Evolutionary conservation across 2,113 vertebrate species (phyloP).

Genomic region (Apistogramma diplotaenia): DNA sequence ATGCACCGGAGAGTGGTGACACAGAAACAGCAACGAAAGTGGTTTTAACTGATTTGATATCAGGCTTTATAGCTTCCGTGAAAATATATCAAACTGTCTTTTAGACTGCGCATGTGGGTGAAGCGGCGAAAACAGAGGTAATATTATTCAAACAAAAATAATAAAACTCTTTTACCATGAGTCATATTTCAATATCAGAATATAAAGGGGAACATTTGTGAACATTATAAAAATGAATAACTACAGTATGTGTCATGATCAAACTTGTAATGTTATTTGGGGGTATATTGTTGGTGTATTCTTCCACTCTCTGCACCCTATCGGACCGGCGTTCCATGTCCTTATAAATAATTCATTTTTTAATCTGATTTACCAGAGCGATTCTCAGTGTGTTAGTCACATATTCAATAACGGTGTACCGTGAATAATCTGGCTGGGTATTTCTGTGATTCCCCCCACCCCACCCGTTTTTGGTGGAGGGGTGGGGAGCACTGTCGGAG

Average conservation of each 20-base stretch:
- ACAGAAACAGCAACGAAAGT: conserved; percentile 35
- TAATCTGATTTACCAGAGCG: conserved; percentile 79
- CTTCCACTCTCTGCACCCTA: conserved; percentile 57
- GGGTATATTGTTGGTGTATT: conserved; percentile 69
- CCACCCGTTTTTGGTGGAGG: conserved; percentile 20
- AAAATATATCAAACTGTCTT: conserved; percentile 63
- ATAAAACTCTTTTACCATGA: conserved; percentile 68
- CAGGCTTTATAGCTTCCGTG: conserved; percentile 36
- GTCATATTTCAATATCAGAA: conserved; percentile 75
- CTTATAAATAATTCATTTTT: conserved; percentile 81
- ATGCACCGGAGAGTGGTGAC: not conserved
- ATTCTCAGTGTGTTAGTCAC: conserved; percentile 77
- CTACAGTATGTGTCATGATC: conserved; percentile 70
- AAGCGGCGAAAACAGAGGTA: conserved; percentile 49
- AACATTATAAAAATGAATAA: conserved; percentile 72
- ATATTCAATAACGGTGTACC: conserved; percentile 75
- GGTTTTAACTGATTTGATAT: conserved; percentile 58
- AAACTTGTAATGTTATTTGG: conserved; percentile 75
- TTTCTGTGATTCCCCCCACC: conserved; percentile 52
- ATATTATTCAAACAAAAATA: conserved; percentile 72
- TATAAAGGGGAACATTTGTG: conserved; percentile 63
- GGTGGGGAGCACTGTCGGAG: conserved; percentile 8
- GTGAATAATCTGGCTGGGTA: conserved; percentile 74
- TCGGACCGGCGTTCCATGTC: conserved; percentile 66
- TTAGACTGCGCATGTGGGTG: conserved; percentile 11